phyloP scores from a whole-genome alignment of 30 jellyfish, hydroid and myxozoan species.

The Aurelia aurita complex sp. Pacific region DNA sequence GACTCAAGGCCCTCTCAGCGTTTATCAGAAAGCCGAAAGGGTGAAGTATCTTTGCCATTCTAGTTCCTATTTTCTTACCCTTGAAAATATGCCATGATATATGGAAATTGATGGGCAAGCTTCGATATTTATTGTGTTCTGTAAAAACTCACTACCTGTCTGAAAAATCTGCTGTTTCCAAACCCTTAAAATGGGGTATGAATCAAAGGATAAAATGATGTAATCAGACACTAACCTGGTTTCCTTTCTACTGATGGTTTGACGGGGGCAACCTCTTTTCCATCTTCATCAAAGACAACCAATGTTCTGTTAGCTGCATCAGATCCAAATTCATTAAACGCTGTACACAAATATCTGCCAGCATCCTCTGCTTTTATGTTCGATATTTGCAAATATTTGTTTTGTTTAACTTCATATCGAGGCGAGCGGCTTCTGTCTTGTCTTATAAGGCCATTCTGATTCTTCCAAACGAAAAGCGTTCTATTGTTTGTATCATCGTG shows the following conservation, averaged over 20 bases:
- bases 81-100: too few relatives aligned
- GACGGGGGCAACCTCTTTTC: slow-evolving; percentile 59
- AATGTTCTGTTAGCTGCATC: slow-evolving; percentile 51
- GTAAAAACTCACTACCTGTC: too few relatives aligned
- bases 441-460: slow-evolving; percentile 64
- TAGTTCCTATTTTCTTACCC: too few relatives aligned
- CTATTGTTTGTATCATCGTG: slow-evolving; percentile 64
- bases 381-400: slow-evolving; percentile 57
- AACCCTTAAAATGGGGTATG: too few relatives aligned
- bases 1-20: too few relatives aligned
- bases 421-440: slow-evolving; percentile 60
- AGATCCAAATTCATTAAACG: slow-evolving; percentile 61
- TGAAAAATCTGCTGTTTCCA: too few relatives aligned
- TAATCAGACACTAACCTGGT: slow-evolving; percentile 32
- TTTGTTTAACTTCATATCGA: slow-evolving; percentile 68
- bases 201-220: too few relatives aligned
- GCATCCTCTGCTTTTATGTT: slow-evolving; percentile 71
- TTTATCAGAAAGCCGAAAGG: too few relatives aligned
- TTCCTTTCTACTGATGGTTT: slow-evolving; percentile 22
- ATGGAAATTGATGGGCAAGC: too few relatives aligned
- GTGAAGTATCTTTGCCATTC: too few relatives aligned
- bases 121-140: too few relatives aligned
- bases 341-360: slow-evolving; percentile 72
- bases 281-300: slow-evolving; percentile 42
- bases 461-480: slow-evolving; percentile 80